Percentiles rank a stretch among this genome's conserved stretches.
These are phyloP conservation scores for Mormoops blainvillei DNA, from an alignment of 2,113 vertebrate species.

Conservation along the genomic window DNA sequence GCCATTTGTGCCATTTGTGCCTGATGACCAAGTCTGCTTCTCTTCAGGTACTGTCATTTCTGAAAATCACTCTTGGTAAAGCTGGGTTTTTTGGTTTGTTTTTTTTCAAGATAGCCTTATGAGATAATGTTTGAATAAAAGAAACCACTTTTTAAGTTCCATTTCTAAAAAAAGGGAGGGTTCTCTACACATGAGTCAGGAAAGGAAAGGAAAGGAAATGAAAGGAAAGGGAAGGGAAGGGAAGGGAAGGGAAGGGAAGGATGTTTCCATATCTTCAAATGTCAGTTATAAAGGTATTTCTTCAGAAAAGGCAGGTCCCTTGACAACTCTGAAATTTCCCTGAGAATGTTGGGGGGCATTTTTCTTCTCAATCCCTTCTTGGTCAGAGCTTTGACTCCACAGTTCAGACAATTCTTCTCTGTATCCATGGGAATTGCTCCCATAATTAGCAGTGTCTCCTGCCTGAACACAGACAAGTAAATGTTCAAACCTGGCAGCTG, in stretches of 20 bases:
- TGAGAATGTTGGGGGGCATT: constrained; percentile 52
- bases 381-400: constrained; percentile 71
- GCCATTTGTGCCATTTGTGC: background rate
- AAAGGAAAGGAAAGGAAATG: background rate
- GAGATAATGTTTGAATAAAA: constrained; percentile 15
- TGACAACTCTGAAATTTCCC: constrained; percentile 34
- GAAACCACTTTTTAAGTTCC: background rate
- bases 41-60: background rate
- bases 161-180: background rate
- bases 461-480: constrained; percentile 73
- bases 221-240: background rate
- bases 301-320: background rate
- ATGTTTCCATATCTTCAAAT: constrained; percentile 7
- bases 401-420: constrained; percentile 70
- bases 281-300: background rate
- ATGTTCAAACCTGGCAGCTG: constrained; percentile 75
- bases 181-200: background rate
- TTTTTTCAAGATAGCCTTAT: background rate
- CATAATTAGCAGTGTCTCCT: constrained; percentile 78
- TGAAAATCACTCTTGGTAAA: background rate
- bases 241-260: background rate
- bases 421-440: constrained; percentile 79
- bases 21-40: background rate
- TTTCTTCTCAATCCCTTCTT: constrained; percentile 56
- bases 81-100: background rate